Percentiles rank a stretch among this genome's conserved stretches.
Evolutionary conservation across 2,888 invertebrate species (phyloP).

Genomic region (Cerastis leucographa): DNA sequence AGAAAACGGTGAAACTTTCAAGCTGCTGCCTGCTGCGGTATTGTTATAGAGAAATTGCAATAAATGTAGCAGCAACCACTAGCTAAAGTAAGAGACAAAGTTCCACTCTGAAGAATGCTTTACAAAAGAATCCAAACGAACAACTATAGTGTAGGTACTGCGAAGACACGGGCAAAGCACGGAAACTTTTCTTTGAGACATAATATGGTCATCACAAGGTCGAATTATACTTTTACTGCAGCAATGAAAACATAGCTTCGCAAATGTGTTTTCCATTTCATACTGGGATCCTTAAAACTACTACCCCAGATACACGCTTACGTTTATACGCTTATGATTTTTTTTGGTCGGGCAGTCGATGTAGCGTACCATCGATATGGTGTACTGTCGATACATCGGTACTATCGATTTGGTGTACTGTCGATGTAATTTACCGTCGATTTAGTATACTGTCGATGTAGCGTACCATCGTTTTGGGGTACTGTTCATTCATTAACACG

Average conservation of each 20-base stretch:
- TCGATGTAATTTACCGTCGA: no score
- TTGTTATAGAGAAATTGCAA: conserved; percentile 63
- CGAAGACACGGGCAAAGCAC: background rate
- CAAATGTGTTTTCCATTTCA: background rate
- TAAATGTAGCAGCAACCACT: conserved; percentile 55
- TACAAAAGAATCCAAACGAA: background rate
- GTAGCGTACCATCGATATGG: no score
- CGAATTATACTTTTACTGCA: background rate
- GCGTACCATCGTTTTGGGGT: no score
- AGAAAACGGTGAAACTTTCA: conserved; percentile 55
- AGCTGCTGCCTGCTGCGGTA: conserved; percentile 26
- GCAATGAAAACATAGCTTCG: background rate
- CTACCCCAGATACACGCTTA: background rate
- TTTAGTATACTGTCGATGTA: no score
- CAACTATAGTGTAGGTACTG: no score
- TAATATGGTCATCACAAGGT: background rate
- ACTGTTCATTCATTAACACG: no score
- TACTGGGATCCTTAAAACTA: background rate
- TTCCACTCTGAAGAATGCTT: background rate
- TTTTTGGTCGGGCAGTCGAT: no score
- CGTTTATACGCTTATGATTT: no score
- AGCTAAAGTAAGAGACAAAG: background rate
- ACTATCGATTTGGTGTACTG: no score
- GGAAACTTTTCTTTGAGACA: background rate
- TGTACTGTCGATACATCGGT: no score